Evolutionary conservation across 2,888 invertebrate genomes (phyloP), one percentile per base, ranked within the genome.

Genomic region (Blastobasis lacticolella): DNA sequence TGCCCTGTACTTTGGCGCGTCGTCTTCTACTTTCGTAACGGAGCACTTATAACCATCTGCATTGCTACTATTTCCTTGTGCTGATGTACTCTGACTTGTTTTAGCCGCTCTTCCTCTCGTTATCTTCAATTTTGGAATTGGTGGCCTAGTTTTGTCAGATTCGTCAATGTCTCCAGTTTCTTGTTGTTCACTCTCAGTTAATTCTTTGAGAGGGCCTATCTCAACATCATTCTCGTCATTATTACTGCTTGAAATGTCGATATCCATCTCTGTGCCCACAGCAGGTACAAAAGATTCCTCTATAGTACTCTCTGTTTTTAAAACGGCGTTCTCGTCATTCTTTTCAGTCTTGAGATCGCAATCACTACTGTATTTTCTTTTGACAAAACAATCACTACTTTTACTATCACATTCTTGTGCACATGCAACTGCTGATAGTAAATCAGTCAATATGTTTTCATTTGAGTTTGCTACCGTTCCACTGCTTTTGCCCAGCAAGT

Each of bases 401-500:
- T 91, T 91, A 57, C 89, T 90, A 56, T 89, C 89, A 66, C 89
- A 90, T 65, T 90, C 90, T 57, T 91, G 89, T n/a, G 92, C 91
- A 58, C 90, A 85, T 37, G 91, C 88, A 37, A 92, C 89, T 4
- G 91, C 90, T 3, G 90, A 90, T 48, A 91, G 77, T 53, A 92
- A 75, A 68, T 92, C 92, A 54, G 90, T 90, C 55, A 90, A 80
- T 53, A 92, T 90, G 37, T 87, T 89, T 62, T 91, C 91, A 67
- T 88, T 90, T 42, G 82, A 75, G 60, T 71, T 85, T 44, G 64
- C 56, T 23, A 62, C 52, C 69, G 78, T 56, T 8, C 66, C 63
- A 49, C 76, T 61, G 61, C 77, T 88, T 66, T 89, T 90, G 37
- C 91, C 91, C 48, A 92, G 87, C 54, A 93, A 78, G 67, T 92